phyloP scores from a whole-genome alignment of 2,888 invertebrate species.

The Dromius quadrimaculatus region DNA sequence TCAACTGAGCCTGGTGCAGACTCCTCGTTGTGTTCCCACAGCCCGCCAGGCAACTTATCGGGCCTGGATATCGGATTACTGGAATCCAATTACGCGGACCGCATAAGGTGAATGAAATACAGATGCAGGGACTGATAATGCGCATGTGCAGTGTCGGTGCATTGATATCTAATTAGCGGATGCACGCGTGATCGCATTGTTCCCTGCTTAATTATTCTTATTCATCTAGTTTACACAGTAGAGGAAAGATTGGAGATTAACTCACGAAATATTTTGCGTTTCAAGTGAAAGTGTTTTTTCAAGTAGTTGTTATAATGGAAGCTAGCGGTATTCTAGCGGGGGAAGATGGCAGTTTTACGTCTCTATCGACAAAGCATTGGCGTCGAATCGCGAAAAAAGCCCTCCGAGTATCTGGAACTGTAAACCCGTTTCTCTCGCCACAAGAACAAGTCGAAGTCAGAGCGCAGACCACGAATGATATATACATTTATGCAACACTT shows the following conservation, averaged over 20 bases:
- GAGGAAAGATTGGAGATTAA: too few species aligned
- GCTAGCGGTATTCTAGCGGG: slow-evolving; percentile 24
- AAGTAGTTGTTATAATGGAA: neutral
- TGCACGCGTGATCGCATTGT: slow-evolving; percentile 41
- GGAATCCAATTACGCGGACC: slow-evolving; percentile 66
- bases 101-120: slow-evolving; percentile 67
- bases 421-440: slow-evolving; percentile 64
- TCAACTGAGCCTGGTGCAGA: neutral
- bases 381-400: slow-evolving; percentile 43
- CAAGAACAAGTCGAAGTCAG: slow-evolving; percentile 59
- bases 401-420: slow-evolving; percentile 52
- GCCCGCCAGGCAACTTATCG: slow-evolving; percentile 58
- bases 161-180: slow-evolving; percentile 47
- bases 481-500: slow-evolving; percentile 66
- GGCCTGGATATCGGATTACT: slow-evolving; percentile 64
- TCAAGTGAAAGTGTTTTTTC: neutral
- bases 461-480: slow-evolving; percentile 61
- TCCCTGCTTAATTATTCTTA: slow-evolving; percentile 44
- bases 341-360: too few species aligned
- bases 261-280: neutral
- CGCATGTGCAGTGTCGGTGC: slow-evolving; percentile 37
- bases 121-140: slow-evolving; percentile 10
- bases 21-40: slow-evolving; percentile 33
- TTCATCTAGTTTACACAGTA: slow-evolving; percentile 44
- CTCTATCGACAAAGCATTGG: slow-evolving; percentile 31